phyloP scores from a whole-genome alignment of 2,888 invertebrate species.

The Prionchulus punctatus region DNA sequence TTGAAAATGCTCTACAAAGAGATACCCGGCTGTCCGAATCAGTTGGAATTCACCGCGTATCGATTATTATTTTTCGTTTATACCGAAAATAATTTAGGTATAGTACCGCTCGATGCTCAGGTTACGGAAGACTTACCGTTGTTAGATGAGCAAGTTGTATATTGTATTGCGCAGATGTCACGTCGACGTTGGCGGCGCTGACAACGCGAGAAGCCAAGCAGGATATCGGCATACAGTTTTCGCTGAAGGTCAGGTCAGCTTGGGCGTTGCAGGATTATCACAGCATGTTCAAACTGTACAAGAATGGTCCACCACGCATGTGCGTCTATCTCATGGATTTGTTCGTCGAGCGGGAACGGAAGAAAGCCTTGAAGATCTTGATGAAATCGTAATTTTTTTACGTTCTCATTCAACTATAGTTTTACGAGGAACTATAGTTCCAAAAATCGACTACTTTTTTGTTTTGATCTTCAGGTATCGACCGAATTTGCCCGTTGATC shows the following conservation, averaged over 20 bases:
- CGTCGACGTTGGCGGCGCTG: constrained; percentile 67
- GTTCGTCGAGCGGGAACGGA: constrained; percentile 88
- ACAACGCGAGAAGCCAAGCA: constrained; percentile 43
- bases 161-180: constrained; percentile 57
- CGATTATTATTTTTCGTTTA: constrained; percentile 90
- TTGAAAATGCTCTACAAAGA: constrained; percentile 68
- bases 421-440: too few relatives aligned
- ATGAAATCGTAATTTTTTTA: constrained; percentile 79
- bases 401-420: too few relatives aligned
- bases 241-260: constrained; percentile 70
- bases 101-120: not conserved
- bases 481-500: constrained; percentile 68
- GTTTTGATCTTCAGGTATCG: constrained; percentile 53
- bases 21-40: constrained; percentile 41
- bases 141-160: not conserved
- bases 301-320: constrained; percentile 67
- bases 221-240: constrained; percentile 35
- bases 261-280: constrained; percentile 84
- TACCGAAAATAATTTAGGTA: constrained; percentile 90
- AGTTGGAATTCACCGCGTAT: constrained; percentile 85
- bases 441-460: not conserved
- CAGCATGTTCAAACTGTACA: constrained; percentile 71
- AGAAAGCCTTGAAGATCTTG: constrained; percentile 71
- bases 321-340: constrained; percentile 90
- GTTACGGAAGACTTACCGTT: too few relatives aligned